Base-by-base conservation (phyloP, 2,113 vertebrate species). In the Ifrita kowaldi region DNA sequence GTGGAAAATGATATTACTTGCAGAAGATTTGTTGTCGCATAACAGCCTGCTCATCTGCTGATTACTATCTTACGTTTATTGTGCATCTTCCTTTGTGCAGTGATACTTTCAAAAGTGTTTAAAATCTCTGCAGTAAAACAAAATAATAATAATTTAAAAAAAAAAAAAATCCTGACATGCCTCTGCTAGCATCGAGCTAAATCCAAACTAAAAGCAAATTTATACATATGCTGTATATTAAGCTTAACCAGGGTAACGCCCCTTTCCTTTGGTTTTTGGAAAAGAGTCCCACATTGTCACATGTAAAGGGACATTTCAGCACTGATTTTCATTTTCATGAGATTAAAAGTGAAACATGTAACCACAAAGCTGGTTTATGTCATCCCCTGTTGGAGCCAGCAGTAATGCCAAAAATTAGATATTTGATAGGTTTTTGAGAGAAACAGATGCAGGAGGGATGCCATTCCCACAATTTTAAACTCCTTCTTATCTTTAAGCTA, bases 361-460 rank as follows among this genome's bases (percentile, higher is more conserved):
- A 98, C 98, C 98, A 98, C 98, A 98, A 99, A 98, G 98, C 98
- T 99, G 98, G 98, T 98, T 98, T 98, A 98, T 98, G 98, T 99
- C 98, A 98, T 98, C 97, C 98, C 97, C 97, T 97, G 98, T 98
- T 95, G 95, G 98, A 98, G 98, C 98, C 98, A 97, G 98, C 97
- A 97, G 97, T 97, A 95, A 98, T 98, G 98, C 98, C 98, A 99
- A 98, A 98, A 98, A 98, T 98, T 98, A 98, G 98, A 98, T 98
- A 98, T 98, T 99, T 98, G 99, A 99, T 98, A 98, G 98, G 98
- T 98, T 99, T 99, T 98, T 98, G 98, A 98, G 98, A 98, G 98
- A 98, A 99, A 98, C 98, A 98, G 98, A 98, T 98, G 98, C 98
- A 98, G 98, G 97, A 97, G 95, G 96, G 97, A 98, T 98, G 98